Evolutionary conservation across 2,888 invertebrate genomes (phyloP), one percentile per base, ranked within the genome.

Genomic region (Pegoplata infirma): DNA sequence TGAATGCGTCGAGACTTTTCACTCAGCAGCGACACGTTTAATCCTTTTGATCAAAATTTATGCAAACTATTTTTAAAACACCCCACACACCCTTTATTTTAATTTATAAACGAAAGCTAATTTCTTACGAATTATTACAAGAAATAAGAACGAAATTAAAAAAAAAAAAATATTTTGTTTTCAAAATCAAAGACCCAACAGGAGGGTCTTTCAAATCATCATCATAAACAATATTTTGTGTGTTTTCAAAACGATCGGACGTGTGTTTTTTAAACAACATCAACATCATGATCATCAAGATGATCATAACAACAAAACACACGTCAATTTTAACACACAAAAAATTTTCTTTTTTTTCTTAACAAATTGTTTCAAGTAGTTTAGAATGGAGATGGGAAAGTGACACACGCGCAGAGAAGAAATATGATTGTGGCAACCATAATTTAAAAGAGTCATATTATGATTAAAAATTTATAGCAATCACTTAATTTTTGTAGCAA

Each of bases 31-130:
- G 67, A 75, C 75, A 79, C 79, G 71, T 72, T 75, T 79, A 79
- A 75, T 79, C 79, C 75, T 79, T 79, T 79, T 79, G 71, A 79
- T 79, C 71, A 75, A 36, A 55, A 75, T 66, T 71, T 64, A 71
- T 51, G 64, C 51, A 61, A 71, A 79, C 75, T 79, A 79, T 79
- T 79, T 79, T 75, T 79, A 79, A 61, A 67, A 23, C 55, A 21
- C 28, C 49, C 17, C 46, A 40, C n/a, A 32, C 56, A 47, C 61
- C 46, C 7, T 56, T 40, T 36, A n/a, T 55, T 28, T 17, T 2
- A 12, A 5, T n/a, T n/a, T 7, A 49, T 10, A 51, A 51, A 64
- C 32, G 66, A 69, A 75, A 67, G 75, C 79, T 63, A 72, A 79
- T 75, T 71, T 79, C 75, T 64, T 75, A n/a, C 49, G 64, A 75